These are phyloP conservation scores for Pseudoatta argentina DNA, from an alignment of 1,140 invertebrate species.

Conservation along the genomic window DNA sequence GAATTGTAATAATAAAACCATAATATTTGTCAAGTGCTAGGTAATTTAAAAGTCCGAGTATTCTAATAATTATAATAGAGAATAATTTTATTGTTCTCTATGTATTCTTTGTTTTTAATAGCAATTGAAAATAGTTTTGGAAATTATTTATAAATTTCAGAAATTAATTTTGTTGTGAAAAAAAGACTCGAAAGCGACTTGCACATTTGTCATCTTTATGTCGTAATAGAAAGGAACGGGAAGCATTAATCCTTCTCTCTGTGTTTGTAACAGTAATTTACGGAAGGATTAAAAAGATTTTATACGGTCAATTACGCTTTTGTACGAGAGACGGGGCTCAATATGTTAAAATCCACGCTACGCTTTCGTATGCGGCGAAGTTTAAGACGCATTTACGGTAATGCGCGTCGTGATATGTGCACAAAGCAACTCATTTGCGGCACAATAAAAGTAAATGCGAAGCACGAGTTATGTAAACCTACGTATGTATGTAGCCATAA, in stretches of 20 bases:
- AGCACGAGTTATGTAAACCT: background rate
- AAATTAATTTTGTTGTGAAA: background rate
- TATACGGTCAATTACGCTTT: slow-evolving; percentile 18
- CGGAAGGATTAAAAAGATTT: slow-evolving; percentile 28
- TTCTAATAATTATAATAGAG: slow-evolving; percentile 1
- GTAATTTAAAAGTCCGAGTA: background rate
- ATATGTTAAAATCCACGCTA: background rate
- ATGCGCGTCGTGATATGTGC: slow-evolving; percentile 5
- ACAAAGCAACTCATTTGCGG: slow-evolving; percentile 6
- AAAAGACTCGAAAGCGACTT: background rate
- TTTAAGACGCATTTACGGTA: slow-evolving; percentile 28
- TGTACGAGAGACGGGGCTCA: background rate
- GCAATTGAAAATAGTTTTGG: background rate
- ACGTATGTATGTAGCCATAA: background rate
- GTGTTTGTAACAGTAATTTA: background rate
- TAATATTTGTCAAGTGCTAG: background rate
- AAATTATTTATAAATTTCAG: background rate
- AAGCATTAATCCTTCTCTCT: background rate
- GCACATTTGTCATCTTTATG: slow-evolving; percentile 5
- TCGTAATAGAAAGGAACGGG: background rate
- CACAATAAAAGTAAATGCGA: slow-evolving; percentile 25
- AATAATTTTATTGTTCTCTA: background rate
- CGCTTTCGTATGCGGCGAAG: background rate
- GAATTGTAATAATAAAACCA: too few relatives aligned
- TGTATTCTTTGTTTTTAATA: background rate